A percentile compares a stretch with the other conserved stretches of the same genome.
phyloP scores from a whole-genome alignment of 2,113 vertebrate species.

The Hiodon alosoides region DNA sequence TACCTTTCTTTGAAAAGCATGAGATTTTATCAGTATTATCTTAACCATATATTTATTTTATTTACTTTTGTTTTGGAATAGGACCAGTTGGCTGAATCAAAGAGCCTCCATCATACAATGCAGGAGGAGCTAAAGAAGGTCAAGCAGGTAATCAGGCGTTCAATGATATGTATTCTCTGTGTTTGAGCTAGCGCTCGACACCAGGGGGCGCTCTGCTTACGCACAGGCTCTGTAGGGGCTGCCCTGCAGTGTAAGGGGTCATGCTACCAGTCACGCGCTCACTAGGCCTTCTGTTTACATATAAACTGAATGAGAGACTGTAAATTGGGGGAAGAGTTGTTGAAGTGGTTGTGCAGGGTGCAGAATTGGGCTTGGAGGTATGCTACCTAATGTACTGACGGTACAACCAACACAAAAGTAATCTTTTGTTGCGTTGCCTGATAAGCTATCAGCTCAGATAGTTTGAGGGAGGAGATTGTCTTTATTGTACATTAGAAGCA shows the following conservation, averaged over 20 bases:
- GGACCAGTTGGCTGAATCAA: conserved; percentile 75
- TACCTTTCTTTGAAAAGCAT: no score
- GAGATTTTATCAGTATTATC: no score
- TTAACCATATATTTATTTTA: background rate
- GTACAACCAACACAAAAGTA: no score
- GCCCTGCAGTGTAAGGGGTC: background rate
- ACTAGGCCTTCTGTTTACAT: conserved; percentile 9
- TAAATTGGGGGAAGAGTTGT: background rate
- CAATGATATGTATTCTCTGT: background rate
- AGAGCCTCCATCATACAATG: conserved; percentile 66
- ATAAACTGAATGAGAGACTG: background rate
- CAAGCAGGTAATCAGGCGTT: conserved; percentile 67
- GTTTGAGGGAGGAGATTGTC: no score
- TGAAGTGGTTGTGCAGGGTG: background rate
- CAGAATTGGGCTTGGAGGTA: no score
- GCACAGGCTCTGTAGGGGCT: background rate
- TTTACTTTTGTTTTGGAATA: conserved; percentile 39
- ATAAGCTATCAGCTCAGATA: no score
- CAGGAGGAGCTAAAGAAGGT: conserved; percentile 71
- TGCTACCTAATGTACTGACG: no score
- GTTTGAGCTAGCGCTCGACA: conserved; percentile 5
- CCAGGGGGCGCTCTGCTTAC: conserved; percentile 32
- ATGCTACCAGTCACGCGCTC: conserved; percentile 3
- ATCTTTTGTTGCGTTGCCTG: no score
- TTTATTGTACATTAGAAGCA: no score